A percentile compares a stretch with the other conserved stretches of the same genome.
Conservation (phyloP, 2,797 vertebrate genomes). For the Poeciliopsis presidionis region DNA sequence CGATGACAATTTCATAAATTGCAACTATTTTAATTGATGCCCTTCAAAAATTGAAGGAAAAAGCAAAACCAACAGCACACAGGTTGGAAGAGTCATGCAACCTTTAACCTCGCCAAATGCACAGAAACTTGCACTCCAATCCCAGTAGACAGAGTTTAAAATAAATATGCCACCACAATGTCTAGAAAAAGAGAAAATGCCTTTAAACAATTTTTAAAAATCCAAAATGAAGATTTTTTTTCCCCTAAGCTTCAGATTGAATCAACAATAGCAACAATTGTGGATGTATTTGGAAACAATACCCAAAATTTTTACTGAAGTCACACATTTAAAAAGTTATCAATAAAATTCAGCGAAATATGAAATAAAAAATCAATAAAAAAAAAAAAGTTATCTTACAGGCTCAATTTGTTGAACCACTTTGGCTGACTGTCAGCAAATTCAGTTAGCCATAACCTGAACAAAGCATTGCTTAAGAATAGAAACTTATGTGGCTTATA, state of each 20-base stretch:
- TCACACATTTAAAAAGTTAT: too few relatives aligned
- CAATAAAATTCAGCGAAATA: background rate
- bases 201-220: background rate
- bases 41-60: background rate
- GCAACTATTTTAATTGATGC: background rate
- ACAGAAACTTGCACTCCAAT: background rate
- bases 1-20: background rate
- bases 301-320: background rate
- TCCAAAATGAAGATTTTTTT: background rate
- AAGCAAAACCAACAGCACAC: background rate
- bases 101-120: background rate
- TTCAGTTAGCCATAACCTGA: background rate
- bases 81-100: background rate
- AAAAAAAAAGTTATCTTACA: background rate
- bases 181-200: background rate
- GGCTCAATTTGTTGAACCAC: background rate
- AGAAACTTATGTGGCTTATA: background rate
- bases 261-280: background rate
- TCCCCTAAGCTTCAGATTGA: background rate
- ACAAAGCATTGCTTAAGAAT: background rate
- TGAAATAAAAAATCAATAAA: background rate
- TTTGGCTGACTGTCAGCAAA: background rate
- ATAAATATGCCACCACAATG: background rate
- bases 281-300: background rate
- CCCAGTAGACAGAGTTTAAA: background rate